These are phyloP conservation scores for Harpalus rufipes DNA, from an alignment of 2,888 invertebrate species.

Conservation along the genomic window DNA sequence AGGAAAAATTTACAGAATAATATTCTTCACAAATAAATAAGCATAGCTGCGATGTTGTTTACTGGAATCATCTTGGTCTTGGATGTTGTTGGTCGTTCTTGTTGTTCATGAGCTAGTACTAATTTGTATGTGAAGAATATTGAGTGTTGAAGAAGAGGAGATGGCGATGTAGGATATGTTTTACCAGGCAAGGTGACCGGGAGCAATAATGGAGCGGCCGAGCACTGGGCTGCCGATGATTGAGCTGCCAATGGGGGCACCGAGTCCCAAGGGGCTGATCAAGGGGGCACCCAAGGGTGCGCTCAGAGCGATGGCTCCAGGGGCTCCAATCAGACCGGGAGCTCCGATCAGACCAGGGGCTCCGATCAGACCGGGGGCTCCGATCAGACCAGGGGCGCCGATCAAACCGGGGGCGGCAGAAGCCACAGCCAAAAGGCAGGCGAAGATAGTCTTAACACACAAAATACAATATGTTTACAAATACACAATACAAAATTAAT, in stretches of 20 bases:
- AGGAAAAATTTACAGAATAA: not conserved
- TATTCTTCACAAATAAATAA: not conserved
- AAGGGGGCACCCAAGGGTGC: not conserved
- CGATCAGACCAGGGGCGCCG: not conserved
- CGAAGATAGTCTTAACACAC: not conserved
- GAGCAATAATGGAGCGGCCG: not conserved
- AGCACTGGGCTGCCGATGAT: not conserved
- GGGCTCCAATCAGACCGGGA: not conserved
- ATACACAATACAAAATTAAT: too few species aligned
- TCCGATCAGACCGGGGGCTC: not conserved
- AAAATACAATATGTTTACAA: not conserved
- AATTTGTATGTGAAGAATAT: not conserved
- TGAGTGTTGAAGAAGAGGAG: not conserved
- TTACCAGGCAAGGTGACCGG: not conserved
- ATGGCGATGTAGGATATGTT: not conserved
- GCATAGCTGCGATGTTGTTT: not conserved
- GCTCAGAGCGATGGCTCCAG: not conserved
- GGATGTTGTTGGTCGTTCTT: not conserved
- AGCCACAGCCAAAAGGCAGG: not conserved
- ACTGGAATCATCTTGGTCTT: not conserved
- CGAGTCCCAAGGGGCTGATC: not conserved
- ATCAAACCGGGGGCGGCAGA: not conserved
- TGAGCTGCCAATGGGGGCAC: not conserved
- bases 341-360: not conserved
- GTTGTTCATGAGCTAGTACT: not conserved